phyloP scores from a whole-genome alignment of 53 echinoderm and acorn worm species.

The Patiria pectinifera region DNA sequence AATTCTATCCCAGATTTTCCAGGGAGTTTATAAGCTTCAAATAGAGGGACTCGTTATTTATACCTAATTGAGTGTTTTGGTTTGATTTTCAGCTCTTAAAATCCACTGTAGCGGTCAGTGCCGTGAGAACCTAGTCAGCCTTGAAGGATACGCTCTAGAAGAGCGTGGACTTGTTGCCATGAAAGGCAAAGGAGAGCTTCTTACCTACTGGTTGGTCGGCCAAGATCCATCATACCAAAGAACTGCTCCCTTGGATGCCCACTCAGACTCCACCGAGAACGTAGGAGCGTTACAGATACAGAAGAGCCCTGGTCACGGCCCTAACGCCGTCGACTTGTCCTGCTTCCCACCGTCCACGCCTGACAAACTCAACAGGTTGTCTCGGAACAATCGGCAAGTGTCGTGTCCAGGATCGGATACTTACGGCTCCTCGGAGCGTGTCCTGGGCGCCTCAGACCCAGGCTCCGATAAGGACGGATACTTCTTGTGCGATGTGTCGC shows the following conservation, averaged over 20 bases:
- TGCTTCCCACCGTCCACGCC: slow-evolving; percentile 45
- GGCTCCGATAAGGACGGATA: slow-evolving; percentile 30
- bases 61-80: neutral
- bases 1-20: neutral
- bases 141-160: slow-evolving; percentile 77
- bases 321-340: slow-evolving; percentile 10
- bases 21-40: too few relatives aligned
- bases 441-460: slow-evolving; percentile 20
- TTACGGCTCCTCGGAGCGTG: slow-evolving; percentile 16
- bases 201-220: slow-evolving; percentile 88
- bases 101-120: slow-evolving; percentile 88
- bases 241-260: slow-evolving; percentile 43
- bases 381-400: slow-evolving; percentile 11
- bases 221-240: slow-evolving; percentile 80
- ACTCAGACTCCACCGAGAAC: slow-evolving; percentile 16
- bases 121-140: slow-evolving; percentile 67
- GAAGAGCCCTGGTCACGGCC: slow-evolving; percentile 22
- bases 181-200: slow-evolving; percentile 97
- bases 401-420: slow-evolving; percentile 28
- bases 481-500: slow-evolving; percentile 22
- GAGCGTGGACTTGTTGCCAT: slow-evolving; percentile 88
- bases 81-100: slow-evolving; percentile 78
- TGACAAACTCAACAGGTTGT: slow-evolving; percentile 11
- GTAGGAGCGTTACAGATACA: slow-evolving; percentile 2
- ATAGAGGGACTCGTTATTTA: neutral